Evolutionary conservation across 2,797 vertebrate genomes (phyloP).

Genomic region (Falco biarmicus): DNA sequence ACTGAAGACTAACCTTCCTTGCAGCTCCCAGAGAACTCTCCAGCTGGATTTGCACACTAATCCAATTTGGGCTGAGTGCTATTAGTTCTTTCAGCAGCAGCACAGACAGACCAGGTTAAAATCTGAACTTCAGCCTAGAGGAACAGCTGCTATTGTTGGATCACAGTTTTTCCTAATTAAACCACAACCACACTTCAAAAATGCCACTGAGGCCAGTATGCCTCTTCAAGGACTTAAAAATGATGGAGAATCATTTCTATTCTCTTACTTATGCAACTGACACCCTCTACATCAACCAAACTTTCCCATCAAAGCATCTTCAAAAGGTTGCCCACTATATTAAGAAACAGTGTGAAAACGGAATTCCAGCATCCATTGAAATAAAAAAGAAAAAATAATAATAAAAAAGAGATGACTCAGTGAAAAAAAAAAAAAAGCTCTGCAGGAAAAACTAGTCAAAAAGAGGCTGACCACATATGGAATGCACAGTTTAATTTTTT

Average conservation of each 20-base stretch:
- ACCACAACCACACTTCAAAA: not conserved
- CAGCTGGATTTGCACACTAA: slow-evolving; percentile 10
- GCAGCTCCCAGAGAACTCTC: not conserved
- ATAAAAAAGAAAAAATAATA: not conserved
- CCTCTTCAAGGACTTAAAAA: not conserved
- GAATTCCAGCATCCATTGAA: not conserved
- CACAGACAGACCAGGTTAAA: not conserved
- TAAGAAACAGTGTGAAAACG: not conserved
- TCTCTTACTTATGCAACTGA: not conserved
- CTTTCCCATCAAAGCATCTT: not conserved
- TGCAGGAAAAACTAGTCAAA: not conserved
- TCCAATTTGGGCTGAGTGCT: not conserved
- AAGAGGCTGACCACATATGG: not conserved
- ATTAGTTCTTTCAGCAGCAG: not conserved
- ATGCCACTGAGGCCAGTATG: not conserved
- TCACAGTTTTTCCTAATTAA: slow-evolving; percentile 16
- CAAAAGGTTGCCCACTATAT: not conserved
- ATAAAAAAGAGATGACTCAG: no score
- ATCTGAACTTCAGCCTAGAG: slow-evolving; percentile 18
- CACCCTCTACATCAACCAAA: not conserved
- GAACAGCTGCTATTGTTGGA: slow-evolving; percentile 10
- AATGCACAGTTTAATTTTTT: not conserved
- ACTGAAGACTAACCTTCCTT: not conserved
- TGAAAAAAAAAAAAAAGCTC: not conserved
- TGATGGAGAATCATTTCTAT: not conserved